These are phyloP conservation scores for Glaucidium brasilianum DNA, from an alignment of 2,113 vertebrate genomes.

Conservation along the genomic window DNA sequence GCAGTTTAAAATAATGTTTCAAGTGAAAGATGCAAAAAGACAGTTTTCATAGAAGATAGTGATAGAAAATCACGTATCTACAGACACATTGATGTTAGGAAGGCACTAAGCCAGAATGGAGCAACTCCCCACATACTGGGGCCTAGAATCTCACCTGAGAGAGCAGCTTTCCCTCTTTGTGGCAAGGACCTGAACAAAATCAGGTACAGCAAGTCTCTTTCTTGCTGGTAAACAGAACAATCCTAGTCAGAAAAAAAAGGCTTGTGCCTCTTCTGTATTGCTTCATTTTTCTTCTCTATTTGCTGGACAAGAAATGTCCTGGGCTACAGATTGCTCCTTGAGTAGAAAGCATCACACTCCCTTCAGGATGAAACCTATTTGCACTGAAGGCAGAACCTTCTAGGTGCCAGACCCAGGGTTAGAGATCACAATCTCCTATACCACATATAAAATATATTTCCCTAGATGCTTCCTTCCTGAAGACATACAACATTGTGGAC, in stretches of 20 bases:
- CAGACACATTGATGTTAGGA: background rate
- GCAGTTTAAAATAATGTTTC: background rate
- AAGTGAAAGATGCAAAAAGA: background rate
- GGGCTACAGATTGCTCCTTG: background rate
- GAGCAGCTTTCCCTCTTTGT: background rate
- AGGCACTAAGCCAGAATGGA: background rate
- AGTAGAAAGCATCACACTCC: background rate
- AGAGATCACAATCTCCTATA: background rate
- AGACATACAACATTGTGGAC: background rate
- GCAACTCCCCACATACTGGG: background rate
- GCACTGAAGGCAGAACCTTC: background rate
- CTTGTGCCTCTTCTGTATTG: background rate
- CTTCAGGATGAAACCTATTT: background rate
- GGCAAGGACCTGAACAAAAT: background rate
- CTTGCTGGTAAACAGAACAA: background rate
- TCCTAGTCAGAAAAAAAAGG: background rate
- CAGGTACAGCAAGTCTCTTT: background rate
- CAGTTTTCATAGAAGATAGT: background rate
- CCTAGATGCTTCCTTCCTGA: background rate
- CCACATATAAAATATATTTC: background rate
- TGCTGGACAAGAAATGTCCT: background rate
- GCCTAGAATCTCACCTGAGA: background rate
- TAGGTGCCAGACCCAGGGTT: background rate
- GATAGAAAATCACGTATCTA: background rate
- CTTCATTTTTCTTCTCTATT: background rate